A percentile compares a stretch with the other conserved stretches of the same genome.
Evolutionary conservation across 2,797 vertebrate genomes (phyloP).

Genomic region (Alosa sapidissima): DNA sequence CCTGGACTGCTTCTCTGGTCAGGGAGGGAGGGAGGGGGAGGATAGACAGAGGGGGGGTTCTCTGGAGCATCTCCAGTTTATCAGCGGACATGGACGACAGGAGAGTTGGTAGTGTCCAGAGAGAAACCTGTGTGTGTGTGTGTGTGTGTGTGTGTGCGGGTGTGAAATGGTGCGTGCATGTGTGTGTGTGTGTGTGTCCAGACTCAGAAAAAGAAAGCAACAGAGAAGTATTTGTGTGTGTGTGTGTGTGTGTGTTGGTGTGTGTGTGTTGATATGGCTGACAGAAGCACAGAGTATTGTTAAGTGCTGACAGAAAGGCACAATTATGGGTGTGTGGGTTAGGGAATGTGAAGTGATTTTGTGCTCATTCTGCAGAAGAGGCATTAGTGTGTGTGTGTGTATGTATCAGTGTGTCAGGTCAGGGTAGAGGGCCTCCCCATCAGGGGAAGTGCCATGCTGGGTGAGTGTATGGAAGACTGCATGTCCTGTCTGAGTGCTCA

Average conservation of each 20-base stretch:
- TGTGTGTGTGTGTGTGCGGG: not conserved
- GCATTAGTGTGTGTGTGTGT: constrained; percentile 6
- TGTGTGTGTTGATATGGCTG: not conserved
- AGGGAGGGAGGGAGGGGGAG: not conserved
- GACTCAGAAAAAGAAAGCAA: too few relatives aligned
- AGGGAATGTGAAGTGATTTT: not conserved
- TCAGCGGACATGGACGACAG: not conserved
- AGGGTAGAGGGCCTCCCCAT: constrained; percentile 4
- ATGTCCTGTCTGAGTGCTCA: not conserved
- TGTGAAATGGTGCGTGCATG: too few relatives aligned
- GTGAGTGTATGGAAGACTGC: constrained; percentile 7
- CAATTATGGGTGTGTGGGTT: not conserved
- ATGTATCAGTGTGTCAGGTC: not conserved
- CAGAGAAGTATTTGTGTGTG: too few relatives aligned
- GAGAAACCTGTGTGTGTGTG: not conserved
- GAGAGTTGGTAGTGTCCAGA: not conserved
- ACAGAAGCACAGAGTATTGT: not conserved
- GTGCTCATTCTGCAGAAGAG: not conserved
- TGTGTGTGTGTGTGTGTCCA: not conserved
- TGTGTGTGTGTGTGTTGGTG: not conserved
- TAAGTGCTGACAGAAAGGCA: not conserved
- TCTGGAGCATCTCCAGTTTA: not conserved
- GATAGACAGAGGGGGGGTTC: not conserved
- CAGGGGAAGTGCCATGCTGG: not conserved
- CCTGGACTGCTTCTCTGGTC: not conserved